Conservation (phyloP, 64 coral and sea anemone genomes). For the Actinia equina region DNA sequence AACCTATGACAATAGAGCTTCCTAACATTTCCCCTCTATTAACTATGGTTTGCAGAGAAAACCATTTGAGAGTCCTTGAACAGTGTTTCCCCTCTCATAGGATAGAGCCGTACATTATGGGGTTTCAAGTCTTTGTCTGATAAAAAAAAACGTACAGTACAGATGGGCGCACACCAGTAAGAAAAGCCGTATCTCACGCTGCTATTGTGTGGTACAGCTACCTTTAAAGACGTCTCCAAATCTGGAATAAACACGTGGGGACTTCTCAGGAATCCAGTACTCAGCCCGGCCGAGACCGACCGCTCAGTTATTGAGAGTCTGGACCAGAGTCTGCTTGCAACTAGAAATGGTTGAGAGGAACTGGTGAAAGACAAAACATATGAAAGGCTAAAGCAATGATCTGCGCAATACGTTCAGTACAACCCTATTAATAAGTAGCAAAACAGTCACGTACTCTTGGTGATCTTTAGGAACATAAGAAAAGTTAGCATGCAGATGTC, state of each 20-base stretch:
- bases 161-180: no score
- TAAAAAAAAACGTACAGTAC: no score
- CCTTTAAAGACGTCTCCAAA: slow-evolving; percentile 69
- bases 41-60: no score
- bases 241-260: slow-evolving; percentile 80
- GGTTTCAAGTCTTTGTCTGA: no score
- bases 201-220: not conserved
- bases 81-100: no score
- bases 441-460: slow-evolving; percentile 35
- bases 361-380: not conserved
- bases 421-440: no score
- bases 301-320: slow-evolving; percentile 68
- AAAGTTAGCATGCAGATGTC: slow-evolving; percentile 70
- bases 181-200: no score
- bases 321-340: slow-evolving; percentile 69
- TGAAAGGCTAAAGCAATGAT: not conserved
- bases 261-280: slow-evolving; percentile 44
- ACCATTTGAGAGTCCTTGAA: no score
- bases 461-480: slow-evolving; percentile 40
- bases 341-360: slow-evolving; percentile 39
- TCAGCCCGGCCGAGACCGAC: slow-evolving; percentile 48
- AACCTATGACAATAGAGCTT: no score
- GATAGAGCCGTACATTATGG: no score
- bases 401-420: no score
- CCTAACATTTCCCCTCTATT: no score